Conservation (phyloP, 2,797 vertebrate genomes). For the Perodicticus potto region DNA sequence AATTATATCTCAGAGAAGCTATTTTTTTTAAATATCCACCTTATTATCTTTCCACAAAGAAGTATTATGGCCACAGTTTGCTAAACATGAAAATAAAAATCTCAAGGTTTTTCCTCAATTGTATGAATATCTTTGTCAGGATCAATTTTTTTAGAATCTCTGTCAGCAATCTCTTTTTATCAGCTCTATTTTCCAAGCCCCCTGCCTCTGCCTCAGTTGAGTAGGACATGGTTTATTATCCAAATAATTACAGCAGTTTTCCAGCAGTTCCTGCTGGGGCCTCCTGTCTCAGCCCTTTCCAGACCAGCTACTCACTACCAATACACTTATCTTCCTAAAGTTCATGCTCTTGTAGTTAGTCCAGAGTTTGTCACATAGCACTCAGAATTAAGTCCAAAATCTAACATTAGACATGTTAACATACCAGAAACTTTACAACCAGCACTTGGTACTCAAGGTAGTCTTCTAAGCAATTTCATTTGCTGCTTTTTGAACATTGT, state of each 20-base stretch:
- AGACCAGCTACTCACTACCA: not conserved
- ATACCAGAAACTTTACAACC: constrained; percentile 13
- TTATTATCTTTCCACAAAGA: constrained; percentile 45
- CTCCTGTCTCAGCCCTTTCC: not conserved
- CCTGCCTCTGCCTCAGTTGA: not conserved
- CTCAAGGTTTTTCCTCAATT: not conserved
- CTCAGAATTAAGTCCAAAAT: constrained; percentile 20
- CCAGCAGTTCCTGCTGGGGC: not conserved
- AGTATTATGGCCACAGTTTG: not conserved
- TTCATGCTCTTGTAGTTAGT: not conserved
- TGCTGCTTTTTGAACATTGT: not conserved
- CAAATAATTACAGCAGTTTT: not conserved
- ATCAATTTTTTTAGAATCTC: not conserved
- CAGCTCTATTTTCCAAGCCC: not conserved
- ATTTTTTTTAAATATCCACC: not conserved
- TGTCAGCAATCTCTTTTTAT: not conserved
- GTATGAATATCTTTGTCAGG: not conserved
- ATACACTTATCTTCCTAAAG: not conserved
- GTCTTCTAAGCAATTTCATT: constrained; percentile 8
- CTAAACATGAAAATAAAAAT: not conserved
- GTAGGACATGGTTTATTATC: not conserved
- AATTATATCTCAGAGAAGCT: not conserved
- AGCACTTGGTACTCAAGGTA: not conserved
- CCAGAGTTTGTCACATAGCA: not conserved
- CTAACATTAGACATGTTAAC: not conserved